phyloP scores from a whole-genome alignment of 2,797 vertebrate genomes.

The Clarias platycephalus region DNA sequence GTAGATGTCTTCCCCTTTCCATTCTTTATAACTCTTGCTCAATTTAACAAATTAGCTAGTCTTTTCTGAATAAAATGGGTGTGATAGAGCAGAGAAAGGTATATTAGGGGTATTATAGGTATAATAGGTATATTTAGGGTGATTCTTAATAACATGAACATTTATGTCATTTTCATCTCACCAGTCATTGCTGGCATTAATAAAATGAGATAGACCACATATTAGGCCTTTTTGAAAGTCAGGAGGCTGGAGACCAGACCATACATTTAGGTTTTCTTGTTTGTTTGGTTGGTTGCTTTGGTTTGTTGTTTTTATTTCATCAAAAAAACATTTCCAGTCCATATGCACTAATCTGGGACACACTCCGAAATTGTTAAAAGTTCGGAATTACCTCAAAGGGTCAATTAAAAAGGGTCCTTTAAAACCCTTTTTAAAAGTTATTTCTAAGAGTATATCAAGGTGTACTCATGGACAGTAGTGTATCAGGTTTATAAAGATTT shows the following conservation, averaged over 20 bases:
- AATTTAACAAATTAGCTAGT: too few relatives aligned
- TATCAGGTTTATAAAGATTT: not conserved
- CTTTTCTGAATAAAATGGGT: too few relatives aligned
- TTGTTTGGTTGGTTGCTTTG: too few relatives aligned
- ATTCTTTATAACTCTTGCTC: not conserved
- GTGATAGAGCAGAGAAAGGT: too few relatives aligned
- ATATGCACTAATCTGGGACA: not conserved
- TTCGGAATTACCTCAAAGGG: not conserved
- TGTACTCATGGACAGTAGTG: not conserved
- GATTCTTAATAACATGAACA: not conserved
- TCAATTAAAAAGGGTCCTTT: not conserved
- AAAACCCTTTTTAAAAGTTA: not conserved
- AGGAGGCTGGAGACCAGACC: not conserved
- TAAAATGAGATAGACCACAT: not conserved
- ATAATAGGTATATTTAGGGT: not conserved
- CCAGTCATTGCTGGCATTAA: not conserved
- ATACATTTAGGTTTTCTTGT: not conserved
- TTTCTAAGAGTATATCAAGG: not conserved
- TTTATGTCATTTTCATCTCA: not conserved
- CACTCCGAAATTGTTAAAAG: not conserved
- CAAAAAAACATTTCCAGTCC: not conserved
- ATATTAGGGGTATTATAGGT: not conserved
- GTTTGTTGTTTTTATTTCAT: not conserved
- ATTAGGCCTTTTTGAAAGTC: not conserved
- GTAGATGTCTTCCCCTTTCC: not conserved